Evolutionary conservation across 2,797 vertebrate species (phyloP).

Genomic region (Australoheros facetus): DNA sequence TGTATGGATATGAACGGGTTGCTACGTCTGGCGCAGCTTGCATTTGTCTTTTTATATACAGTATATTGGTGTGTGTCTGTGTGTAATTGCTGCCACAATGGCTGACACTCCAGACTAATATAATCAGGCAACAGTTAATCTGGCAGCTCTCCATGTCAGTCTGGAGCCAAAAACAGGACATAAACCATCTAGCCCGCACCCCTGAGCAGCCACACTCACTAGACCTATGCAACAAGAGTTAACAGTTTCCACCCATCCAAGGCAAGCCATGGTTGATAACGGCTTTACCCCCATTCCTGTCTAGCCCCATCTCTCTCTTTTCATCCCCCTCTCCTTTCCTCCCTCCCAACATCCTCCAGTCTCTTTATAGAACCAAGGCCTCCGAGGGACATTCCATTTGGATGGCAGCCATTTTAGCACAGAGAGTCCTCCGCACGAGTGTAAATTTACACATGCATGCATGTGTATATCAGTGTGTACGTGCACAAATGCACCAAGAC

Average conservation of each 20-base stretch:
- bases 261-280: conserved; percentile 46
- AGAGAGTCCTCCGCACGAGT: conserved; percentile 67
- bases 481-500: conserved; percentile 42
- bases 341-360: conserved; percentile 65
- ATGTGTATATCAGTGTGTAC: conserved; percentile 33
- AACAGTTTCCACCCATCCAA: conserved; percentile 51
- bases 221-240: conserved; percentile 55
- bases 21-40: conserved; percentile 18
- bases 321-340: conserved; percentile 54
- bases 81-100: conserved; percentile 52
- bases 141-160: conserved; percentile 67
- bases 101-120: conserved; percentile 66
- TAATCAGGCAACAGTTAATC: conserved; percentile 73
- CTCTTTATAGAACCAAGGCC: conserved; percentile 75
- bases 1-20: conserved; percentile 3
- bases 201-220: conserved; percentile 55
- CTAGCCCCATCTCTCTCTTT: conserved; percentile 63
- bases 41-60: conserved; percentile 27
- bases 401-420: conserved; percentile 76
- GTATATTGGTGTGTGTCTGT: conserved; percentile 24
- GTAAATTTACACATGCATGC: conserved; percentile 66
- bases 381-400: conserved; percentile 76
- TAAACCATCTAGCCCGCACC: conserved; percentile 60
- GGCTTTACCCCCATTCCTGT: conserved; percentile 47
- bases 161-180: conserved; percentile 66